Conservation (phyloP, 2,113 vertebrate genomes). For the Acanthochromis polyacanthus region DNA sequence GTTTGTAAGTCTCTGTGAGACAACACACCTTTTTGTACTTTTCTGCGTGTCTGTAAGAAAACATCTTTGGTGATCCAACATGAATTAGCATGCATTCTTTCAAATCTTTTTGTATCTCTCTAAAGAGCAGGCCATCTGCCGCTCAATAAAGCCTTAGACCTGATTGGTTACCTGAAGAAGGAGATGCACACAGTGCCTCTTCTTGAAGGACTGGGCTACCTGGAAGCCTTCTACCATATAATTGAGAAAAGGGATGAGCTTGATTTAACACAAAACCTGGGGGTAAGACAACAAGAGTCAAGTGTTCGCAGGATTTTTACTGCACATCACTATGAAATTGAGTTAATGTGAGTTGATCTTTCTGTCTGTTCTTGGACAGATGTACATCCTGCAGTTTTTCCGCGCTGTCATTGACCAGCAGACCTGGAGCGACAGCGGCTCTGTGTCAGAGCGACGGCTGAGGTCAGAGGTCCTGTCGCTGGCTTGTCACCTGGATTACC, state of each 20-base stretch:
- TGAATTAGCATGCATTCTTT: constrained; percentile 18
- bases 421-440: constrained; percentile 82
- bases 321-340: background rate
- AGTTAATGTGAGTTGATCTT: background rate
- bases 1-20: background rate
- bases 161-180: constrained; percentile 81
- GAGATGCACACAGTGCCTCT: constrained; percentile 84
- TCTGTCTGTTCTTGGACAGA: constrained; percentile 65
- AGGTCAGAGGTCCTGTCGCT: constrained; percentile 83
- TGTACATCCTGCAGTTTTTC: constrained; percentile 83
- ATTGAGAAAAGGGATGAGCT: constrained; percentile 77
- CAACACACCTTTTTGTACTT: background rate
- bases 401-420: constrained; percentile 81
- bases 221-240: constrained; percentile 79
- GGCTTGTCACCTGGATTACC: constrained; percentile 82
- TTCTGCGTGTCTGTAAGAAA: constrained; percentile 13
- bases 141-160: constrained; percentile 80
- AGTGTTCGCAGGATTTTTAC: background rate
- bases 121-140: constrained; percentile 81
- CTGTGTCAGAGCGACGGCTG: constrained; percentile 81
- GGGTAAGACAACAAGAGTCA: constrained; percentile 63
- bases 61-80: background rate
- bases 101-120: constrained; percentile 32
- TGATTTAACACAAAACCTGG: constrained; percentile 76
- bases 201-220: constrained; percentile 81